Evolutionary conservation across 2,888 invertebrate genomes (phyloP).

Genomic region (Apamea crenata): DNA sequence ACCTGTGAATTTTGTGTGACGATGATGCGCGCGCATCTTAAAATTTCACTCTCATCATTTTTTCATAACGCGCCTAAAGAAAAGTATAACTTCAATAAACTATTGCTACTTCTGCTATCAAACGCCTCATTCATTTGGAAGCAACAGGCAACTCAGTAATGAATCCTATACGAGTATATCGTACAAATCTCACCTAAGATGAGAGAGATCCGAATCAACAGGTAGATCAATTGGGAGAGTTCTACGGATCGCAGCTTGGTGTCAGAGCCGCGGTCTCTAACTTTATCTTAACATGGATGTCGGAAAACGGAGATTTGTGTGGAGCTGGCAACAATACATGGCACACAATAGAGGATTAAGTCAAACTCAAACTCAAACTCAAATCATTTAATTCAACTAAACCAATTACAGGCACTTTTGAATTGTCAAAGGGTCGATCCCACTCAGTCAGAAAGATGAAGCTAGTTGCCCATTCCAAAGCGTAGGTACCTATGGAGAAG

Average conservation of each 20-base stretch:
- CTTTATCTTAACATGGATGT: constrained; percentile 50
- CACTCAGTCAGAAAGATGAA: too few relatives aligned
- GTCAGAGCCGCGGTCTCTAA: constrained; percentile 46
- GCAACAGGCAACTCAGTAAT: constrained; percentile 58
- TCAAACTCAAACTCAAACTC: too few relatives aligned
- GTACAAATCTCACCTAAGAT: constrained; percentile 45
- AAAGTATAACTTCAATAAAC: too few relatives aligned
- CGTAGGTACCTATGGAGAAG: too few relatives aligned
- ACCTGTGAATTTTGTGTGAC: too few relatives aligned
- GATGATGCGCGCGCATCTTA: too few relatives aligned
- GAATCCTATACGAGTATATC: constrained; percentile 30
- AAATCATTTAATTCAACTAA: too few relatives aligned
- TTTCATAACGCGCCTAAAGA: too few relatives aligned
- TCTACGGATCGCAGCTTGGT: constrained; percentile 61
- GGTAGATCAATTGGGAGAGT: constrained; percentile 65
- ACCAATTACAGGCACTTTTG: too few relatives aligned
- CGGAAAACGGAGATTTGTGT: not conserved
- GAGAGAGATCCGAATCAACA: constrained; percentile 64
- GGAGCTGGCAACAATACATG: constrained; percentile 11
- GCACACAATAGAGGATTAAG: not conserved
- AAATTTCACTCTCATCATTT: too few relatives aligned
- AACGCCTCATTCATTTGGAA: constrained; percentile 14
- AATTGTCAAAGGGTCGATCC: too few relatives aligned
- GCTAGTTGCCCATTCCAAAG: too few relatives aligned
- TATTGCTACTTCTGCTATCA: not conserved